These are phyloP conservation scores for Micropoecilia bifurca DNA, from an alignment of 2,797 vertebrate species.

Conservation along the genomic window DNA sequence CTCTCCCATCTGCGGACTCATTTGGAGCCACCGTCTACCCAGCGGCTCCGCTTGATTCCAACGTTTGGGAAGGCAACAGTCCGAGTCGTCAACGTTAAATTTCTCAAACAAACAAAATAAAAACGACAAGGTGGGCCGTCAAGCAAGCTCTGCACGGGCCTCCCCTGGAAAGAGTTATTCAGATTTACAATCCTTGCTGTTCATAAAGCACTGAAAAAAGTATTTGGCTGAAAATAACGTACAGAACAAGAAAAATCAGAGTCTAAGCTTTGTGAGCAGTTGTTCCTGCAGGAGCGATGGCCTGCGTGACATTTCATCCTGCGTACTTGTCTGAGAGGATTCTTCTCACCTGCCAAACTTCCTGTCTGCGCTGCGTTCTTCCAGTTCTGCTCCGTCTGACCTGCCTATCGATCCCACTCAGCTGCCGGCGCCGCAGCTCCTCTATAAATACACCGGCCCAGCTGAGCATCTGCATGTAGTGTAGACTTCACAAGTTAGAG, in stretches of 20 bases:
- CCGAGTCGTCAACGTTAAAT: slow-evolving; percentile 46
- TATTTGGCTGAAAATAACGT: slow-evolving; percentile 81
- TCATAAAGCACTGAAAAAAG: slow-evolving; percentile 85
- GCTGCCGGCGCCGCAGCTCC: slow-evolving; percentile 36
- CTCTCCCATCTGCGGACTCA: slow-evolving; percentile 30
- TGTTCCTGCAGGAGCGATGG: slow-evolving; percentile 41
- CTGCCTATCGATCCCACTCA: slow-evolving; percentile 45
- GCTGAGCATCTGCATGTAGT: slow-evolving; percentile 44
- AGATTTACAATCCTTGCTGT: slow-evolving; percentile 84
- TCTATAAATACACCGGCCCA: slow-evolving; percentile 49
- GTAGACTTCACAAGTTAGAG: slow-evolving; percentile 41
- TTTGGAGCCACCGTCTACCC: slow-evolving; percentile 26
- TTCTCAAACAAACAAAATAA: slow-evolving; percentile 2
- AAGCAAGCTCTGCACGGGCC: slow-evolving; percentile 46
- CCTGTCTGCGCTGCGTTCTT: slow-evolving; percentile 46
- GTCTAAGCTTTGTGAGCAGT: slow-evolving; percentile 17
- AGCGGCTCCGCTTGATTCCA: slow-evolving; percentile 38
- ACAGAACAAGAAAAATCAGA: slow-evolving; percentile 39
- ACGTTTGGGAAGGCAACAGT: slow-evolving; percentile 61
- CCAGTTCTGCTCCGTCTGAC: slow-evolving; percentile 51
- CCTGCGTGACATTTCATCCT: slow-evolving; percentile 39
- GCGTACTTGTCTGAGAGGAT: slow-evolving; percentile 23
- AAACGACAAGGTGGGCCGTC: slow-evolving; percentile 37
- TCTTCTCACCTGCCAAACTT: slow-evolving; percentile 44
- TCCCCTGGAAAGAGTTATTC: slow-evolving; percentile 64